These are phyloP conservation scores for Speoplatyrhinus poulsoni DNA, from an alignment of 2,113 vertebrate genomes.

Conservation along the genomic window DNA sequence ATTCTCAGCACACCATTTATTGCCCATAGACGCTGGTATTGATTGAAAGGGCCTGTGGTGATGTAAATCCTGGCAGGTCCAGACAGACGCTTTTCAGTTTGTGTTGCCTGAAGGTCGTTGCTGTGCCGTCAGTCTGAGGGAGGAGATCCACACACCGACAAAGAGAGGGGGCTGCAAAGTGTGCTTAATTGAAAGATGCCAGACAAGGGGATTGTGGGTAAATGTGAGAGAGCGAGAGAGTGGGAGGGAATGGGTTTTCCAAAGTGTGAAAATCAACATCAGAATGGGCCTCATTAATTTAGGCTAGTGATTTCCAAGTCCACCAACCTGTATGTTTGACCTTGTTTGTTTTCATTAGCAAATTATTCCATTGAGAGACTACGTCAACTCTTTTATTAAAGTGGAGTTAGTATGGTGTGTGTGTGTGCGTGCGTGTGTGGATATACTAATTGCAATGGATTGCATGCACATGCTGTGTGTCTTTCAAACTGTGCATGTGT, in stretches of 20 bases:
- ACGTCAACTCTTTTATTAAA: slow-evolving; percentile 40
- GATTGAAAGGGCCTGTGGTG: slow-evolving; percentile 57
- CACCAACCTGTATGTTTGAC: slow-evolving; percentile 38
- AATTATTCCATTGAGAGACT: slow-evolving; percentile 58
- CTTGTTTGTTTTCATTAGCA: slow-evolving; percentile 37
- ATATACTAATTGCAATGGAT: no score
- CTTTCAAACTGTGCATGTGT: slow-evolving; percentile 6
- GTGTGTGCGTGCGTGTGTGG: neutral
- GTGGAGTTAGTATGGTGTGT: slow-evolving; percentile 4
- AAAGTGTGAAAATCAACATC: slow-evolving; percentile 12
- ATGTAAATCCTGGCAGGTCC: slow-evolving; percentile 63
- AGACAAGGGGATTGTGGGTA: neutral
- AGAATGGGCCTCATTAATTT: slow-evolving; percentile 33
- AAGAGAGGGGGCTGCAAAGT: slow-evolving; percentile 5
- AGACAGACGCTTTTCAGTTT: slow-evolving; percentile 51
- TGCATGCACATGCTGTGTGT: slow-evolving; percentile 14
- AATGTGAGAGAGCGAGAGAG: neutral
- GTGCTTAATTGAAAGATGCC: slow-evolving; percentile 21
- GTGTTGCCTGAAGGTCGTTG: slow-evolving; percentile 52
- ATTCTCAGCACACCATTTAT: slow-evolving; percentile 64
- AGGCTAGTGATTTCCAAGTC: slow-evolving; percentile 29
- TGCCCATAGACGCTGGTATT: slow-evolving; percentile 62
- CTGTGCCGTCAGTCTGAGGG: slow-evolving; percentile 7
- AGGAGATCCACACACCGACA: neutral
- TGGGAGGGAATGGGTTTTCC: neutral